Evolutionary conservation across 2,113 vertebrate species (phyloP).

Genomic region (Toxotes jaculatrix): DNA sequence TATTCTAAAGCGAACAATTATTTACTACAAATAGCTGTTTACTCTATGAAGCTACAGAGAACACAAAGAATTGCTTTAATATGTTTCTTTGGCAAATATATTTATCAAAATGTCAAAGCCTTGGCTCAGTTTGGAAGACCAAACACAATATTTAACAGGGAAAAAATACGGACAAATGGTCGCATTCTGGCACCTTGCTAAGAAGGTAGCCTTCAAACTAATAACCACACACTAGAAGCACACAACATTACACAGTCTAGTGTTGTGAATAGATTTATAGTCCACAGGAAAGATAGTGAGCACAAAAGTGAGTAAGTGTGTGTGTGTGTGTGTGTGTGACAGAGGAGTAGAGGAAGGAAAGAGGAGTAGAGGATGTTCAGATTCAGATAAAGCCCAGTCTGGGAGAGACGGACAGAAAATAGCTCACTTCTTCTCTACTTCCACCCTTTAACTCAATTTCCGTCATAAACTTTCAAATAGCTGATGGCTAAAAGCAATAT

Average conservation of each 20-base stretch:
- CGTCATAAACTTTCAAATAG: slow-evolving; percentile 38
- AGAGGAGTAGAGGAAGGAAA: slow-evolving; percentile 33
- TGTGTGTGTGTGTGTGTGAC: slow-evolving; percentile 23
- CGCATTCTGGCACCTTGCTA: slow-evolving; percentile 17
- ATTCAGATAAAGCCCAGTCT: slow-evolving; percentile 42
- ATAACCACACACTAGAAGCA: slow-evolving; percentile 24
- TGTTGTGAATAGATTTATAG: slow-evolving; percentile 38
- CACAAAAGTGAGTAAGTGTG: slow-evolving; percentile 11
- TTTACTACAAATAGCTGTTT: slow-evolving; percentile 12
- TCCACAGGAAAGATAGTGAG: slow-evolving; percentile 28
- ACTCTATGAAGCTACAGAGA: slow-evolving; percentile 6
- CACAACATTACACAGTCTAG: slow-evolving; percentile 38
- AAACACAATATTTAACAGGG: slow-evolving; percentile 29
- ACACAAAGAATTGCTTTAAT: background rate
- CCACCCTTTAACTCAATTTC: slow-evolving; percentile 45
- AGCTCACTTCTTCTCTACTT: slow-evolving; percentile 15
- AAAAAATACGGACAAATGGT: slow-evolving; percentile 39
- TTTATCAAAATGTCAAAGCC: slow-evolving; percentile 27
- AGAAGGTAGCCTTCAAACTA: slow-evolving; percentile 29
- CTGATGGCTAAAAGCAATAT: slow-evolving; percentile 30
- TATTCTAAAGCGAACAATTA: slow-evolving; percentile 6
- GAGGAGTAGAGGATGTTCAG: slow-evolving; percentile 36
- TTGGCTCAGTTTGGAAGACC: slow-evolving; percentile 8
- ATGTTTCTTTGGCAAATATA: slow-evolving; percentile 36
- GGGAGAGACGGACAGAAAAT: slow-evolving; percentile 36